These are phyloP conservation scores for Aurelia aurita DNA, from an alignment of 30 jellyfish, hydroid and myxozoan genomes.

Conservation along the genomic window DNA sequence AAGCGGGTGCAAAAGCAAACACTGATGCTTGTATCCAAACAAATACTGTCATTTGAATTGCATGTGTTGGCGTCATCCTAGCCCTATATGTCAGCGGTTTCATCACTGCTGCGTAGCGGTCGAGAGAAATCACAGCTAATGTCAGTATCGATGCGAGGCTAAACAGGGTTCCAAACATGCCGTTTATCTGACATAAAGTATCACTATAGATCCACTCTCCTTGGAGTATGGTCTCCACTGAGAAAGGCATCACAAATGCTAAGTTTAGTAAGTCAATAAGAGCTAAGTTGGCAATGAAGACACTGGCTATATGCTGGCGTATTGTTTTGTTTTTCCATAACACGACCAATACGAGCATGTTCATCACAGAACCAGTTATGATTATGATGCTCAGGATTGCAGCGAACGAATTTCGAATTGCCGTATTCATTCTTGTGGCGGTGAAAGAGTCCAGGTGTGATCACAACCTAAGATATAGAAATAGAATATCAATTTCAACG, in stretches of 20 bases:
- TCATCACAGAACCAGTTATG: constrained; percentile 59
- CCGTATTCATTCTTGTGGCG: constrained; percentile 12
- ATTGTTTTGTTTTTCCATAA: constrained; percentile 64
- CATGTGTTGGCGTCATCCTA: constrained; percentile 77
- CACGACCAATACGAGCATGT: constrained; percentile 60
- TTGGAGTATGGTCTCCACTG: constrained; percentile 36
- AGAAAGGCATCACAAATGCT: constrained; percentile 88
- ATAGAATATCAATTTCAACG: too few species aligned
- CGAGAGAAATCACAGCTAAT: constrained; percentile 82
- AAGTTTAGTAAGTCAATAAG: constrained; percentile 77
- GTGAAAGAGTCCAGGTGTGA: neutral
- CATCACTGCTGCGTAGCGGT: constrained; percentile 92
- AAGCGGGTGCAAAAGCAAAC: constrained; percentile 69
- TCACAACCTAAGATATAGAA: neutral
- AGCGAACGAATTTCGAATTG: constrained; percentile 46
- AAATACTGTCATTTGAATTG: constrained; percentile 58
- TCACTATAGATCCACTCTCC: constrained; percentile 57
- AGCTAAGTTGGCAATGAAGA: constrained; percentile 72
- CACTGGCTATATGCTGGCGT: constrained; percentile 82
- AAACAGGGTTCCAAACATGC: constrained; percentile 74
- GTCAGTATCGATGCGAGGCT: constrained; percentile 85
- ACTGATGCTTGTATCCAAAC: constrained; percentile 81
- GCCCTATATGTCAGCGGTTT: constrained; percentile 86
- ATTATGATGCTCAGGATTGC: constrained; percentile 40
- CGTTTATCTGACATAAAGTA: constrained; percentile 44